These are phyloP conservation scores for Noctilio leporinus DNA, from an alignment of 2,113 vertebrate species.

Conservation along the genomic window DNA sequence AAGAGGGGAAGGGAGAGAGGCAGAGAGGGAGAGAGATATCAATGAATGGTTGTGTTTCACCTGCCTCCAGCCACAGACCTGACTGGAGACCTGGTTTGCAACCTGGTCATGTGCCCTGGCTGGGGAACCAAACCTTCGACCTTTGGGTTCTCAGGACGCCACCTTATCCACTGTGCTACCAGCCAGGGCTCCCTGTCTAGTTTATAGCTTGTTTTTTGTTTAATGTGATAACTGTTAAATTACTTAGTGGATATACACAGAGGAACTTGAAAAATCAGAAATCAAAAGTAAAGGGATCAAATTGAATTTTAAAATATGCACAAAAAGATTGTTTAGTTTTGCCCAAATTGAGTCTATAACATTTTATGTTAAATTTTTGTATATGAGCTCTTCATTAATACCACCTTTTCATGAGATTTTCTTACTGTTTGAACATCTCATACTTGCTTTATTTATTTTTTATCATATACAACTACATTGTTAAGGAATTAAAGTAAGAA, in stretches of 20 bases:
- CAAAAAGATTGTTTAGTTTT: slow-evolving; percentile 30
- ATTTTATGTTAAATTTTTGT: neutral
- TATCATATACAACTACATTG: neutral
- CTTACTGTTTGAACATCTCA: neutral
- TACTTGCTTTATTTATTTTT: neutral
- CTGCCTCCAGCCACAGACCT: too few relatives aligned
- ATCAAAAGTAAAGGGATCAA: slow-evolving; percentile 66
- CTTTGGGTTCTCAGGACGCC: too few relatives aligned
- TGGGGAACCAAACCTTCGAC: too few relatives aligned
- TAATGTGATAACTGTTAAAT: slow-evolving; percentile 75
- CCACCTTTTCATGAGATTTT: neutral
- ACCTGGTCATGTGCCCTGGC: too few relatives aligned
- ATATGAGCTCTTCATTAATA: neutral
- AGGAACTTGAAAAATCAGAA: slow-evolving; percentile 70
- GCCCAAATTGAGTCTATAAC: neutral
- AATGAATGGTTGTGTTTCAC: too few relatives aligned
- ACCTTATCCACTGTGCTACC: too few relatives aligned
- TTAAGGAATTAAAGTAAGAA: neutral
- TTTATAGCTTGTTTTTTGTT: slow-evolving; percentile 64
- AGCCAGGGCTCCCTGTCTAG: too few relatives aligned
- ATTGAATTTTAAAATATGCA: slow-evolving; percentile 62
- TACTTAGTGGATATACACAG: slow-evolving; percentile 69
- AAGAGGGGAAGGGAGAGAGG: too few relatives aligned
- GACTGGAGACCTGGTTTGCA: too few relatives aligned
- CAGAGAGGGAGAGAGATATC: too few relatives aligned